Evolutionary conservation across 2,797 vertebrate genomes (phyloP).

Genomic region (Danionella dracula): DNA sequence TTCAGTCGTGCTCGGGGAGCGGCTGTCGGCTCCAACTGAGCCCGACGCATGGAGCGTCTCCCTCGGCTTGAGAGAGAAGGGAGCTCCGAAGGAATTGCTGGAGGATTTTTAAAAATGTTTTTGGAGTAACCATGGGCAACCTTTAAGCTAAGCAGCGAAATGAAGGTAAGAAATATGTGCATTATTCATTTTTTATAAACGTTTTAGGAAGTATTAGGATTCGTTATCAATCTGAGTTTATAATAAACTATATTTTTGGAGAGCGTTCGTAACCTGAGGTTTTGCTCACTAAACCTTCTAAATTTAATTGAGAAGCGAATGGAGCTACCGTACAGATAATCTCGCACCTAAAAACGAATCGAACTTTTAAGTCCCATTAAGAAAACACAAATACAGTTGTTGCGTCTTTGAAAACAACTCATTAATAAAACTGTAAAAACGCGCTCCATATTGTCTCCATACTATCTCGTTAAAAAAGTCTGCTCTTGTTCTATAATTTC

Average conservation of each 20-base stretch:
- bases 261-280: background rate
- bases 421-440: slow-evolving; percentile 36
- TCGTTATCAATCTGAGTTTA: background rate
- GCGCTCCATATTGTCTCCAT: slow-evolving; percentile 46
- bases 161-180: slow-evolving; percentile 38
- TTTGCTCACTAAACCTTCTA: background rate
- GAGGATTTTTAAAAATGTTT: too few species aligned
- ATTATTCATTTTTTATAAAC: background rate
- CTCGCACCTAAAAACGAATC: background rate
- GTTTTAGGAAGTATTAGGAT: background rate
- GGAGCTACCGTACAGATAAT: too few species aligned
- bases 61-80: slow-evolving; percentile 69
- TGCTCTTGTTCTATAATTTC: slow-evolving; percentile 81
- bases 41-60: slow-evolving; percentile 67
- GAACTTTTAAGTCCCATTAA: background rate
- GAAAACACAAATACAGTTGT: too few species aligned
- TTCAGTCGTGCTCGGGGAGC: slow-evolving; percentile 94
- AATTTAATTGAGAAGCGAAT: too few species aligned
- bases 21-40: slow-evolving; percentile 78
- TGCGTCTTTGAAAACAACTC: background rate
- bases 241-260: background rate
- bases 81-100: too few species aligned
- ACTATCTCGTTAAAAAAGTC: slow-evolving; percentile 66
- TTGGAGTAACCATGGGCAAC: too few species aligned
- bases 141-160: too few species aligned